Base-by-base conservation (phyloP, 2,797 vertebrate genomes). In the Glyptemys insculpta region DNA sequence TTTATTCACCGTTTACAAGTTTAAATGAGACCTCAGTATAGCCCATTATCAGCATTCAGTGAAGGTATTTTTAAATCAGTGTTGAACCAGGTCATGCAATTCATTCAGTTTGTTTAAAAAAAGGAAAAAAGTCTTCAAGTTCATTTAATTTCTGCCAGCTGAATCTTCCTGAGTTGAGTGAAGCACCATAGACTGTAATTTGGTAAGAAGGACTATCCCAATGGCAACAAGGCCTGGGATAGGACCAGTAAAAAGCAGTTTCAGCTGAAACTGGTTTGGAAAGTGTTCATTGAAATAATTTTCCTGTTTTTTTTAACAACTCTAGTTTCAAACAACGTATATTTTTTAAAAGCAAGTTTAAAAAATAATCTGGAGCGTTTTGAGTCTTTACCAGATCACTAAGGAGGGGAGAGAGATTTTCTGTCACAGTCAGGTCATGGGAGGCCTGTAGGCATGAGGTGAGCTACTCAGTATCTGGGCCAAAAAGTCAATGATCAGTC, bases 181-280 rank as follows among this genome's bases (percentile, higher is more conserved):
- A 89, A 79, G 79, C 0, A 83, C 59, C 82, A 76, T 0, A 56
- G 80, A 68, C 8, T 88, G 79, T 93, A 93, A 94, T 94, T 94
- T 82, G 94, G 68, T 89, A 74, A 1, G 54, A 89, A 29, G 83
- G 85, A 78, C 84, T 87, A 79, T 65, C 37, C n/a, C 79, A 56
- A 4, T 50, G 89, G 94, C 94, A 96, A 84, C 6, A 83, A 78
- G 90, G 85, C 84, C 29, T 83, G 37, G 93, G 16, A 96, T 62
- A 91, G 19, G 74, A 93, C 82, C 86, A 87, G 34, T 49, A 93
- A 95, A 41, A 96, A 93, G 54, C 89, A 93, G 68, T 81, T 92
- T 91, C 87, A 82, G 90, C 92, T 81, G 92, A 93, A 49, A 97
- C 94, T 2, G 0, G 93, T 93, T 80, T 47, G 84, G 84, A 94